Conservation (phyloP, 64 coral and sea anemone genomes). For the Stichodactyla mertensii region DNA sequence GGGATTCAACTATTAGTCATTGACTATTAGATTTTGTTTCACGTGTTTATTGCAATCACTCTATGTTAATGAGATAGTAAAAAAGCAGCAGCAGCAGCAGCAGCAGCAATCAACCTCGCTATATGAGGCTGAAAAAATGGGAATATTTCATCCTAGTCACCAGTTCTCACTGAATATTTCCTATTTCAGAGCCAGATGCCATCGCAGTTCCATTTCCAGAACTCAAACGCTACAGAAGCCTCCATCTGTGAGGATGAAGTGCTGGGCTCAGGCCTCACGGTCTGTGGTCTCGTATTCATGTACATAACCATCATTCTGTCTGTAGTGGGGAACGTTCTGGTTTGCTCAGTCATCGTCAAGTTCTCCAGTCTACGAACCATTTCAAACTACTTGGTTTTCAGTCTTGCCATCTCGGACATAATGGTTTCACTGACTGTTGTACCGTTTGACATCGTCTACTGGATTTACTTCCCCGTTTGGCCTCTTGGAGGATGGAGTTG, state of each 20-base stretch:
- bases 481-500: constrained; percentile 46
- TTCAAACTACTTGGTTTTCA: constrained; percentile 66
- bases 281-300: constrained; percentile 59
- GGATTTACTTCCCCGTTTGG: constrained; percentile 77
- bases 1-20: too few relatives aligned
- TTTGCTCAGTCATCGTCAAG: constrained; percentile 55
- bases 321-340: constrained; percentile 55
- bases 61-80: too few relatives aligned
- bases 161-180: not conserved
- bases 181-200: not conserved
- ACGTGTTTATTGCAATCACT: too few relatives aligned
- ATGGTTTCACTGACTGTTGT: constrained; percentile 55
- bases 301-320: constrained; percentile 40
- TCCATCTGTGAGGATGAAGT: constrained; percentile 13
- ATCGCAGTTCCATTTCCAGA: not conserved
- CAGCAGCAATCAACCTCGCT: too few relatives aligned
- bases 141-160: too few relatives aligned
- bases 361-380: constrained; percentile 48
- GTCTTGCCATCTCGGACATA: constrained; percentile 74
- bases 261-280: constrained; percentile 33
- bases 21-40: too few relatives aligned
- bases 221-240: not conserved
- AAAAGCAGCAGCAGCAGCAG: too few relatives aligned
- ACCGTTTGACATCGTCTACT: constrained; percentile 74
- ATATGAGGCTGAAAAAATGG: too few relatives aligned